Percentiles rank a stretch among this genome's conserved stretches.
Conservation (phyloP, 2,888 invertebrate species). For the Thereva nobilitata region DNA sequence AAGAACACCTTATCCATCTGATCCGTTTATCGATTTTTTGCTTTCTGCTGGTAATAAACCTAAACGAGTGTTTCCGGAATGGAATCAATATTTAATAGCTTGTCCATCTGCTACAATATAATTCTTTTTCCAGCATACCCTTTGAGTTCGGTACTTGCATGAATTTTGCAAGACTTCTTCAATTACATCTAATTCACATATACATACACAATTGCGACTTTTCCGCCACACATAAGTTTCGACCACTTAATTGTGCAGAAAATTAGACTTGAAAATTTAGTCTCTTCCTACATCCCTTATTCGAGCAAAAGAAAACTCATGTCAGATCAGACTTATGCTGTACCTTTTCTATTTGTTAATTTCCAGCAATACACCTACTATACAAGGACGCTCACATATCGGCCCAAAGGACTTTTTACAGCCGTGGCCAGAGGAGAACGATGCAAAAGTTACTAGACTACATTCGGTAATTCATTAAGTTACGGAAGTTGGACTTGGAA, state of each 20-base stretch:
- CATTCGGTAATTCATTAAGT: slow-evolving; percentile 57
- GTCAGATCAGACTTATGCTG: slow-evolving; percentile 18
- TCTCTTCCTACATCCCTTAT: slow-evolving; percentile 16
- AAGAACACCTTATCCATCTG: too few species aligned
- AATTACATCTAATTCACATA: too few species aligned
- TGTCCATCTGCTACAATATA: too few species aligned
- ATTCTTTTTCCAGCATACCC: too few species aligned
- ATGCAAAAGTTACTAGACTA: slow-evolving; percentile 31
- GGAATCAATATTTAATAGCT: too few species aligned
- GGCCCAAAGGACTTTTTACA: slow-evolving; percentile 32
- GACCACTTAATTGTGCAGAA: slow-evolving; percentile 20
- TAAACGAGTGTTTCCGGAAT: too few species aligned
- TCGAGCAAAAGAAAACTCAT: slow-evolving; percentile 6
- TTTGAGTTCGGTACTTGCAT: too few species aligned
- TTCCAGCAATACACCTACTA: background rate
- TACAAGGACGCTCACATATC: slow-evolving; percentile 1
- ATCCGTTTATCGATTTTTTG: too few species aligned
- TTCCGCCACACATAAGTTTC: slow-evolving; percentile 15
- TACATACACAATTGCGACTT: too few species aligned
- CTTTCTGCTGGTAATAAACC: too few species aligned
- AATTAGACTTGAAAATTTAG: slow-evolving; percentile 29
- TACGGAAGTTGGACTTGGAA: slow-evolving; percentile 60
- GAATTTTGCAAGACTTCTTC: too few species aligned
- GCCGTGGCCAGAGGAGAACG: slow-evolving; percentile 20
- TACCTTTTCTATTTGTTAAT: slow-evolving; percentile 28